Conservation (phyloP, 2,113 vertebrate genomes). For the Hemicordylus capensis region DNA sequence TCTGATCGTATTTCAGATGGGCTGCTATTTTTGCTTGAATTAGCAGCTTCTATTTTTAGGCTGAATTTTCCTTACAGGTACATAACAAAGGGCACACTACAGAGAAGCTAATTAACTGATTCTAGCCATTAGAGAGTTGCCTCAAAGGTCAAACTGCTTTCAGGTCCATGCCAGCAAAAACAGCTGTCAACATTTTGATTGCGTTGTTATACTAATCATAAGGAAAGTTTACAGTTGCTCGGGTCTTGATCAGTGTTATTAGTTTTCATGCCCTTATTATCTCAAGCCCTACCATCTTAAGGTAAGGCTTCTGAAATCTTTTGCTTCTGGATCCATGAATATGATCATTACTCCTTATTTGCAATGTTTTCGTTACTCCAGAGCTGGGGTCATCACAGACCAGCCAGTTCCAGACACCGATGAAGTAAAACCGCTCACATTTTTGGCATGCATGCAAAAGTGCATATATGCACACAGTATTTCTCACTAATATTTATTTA, state of each 20-base stretch:
- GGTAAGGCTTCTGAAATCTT: neutral
- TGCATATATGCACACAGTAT: neutral
- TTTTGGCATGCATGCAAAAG: no score
- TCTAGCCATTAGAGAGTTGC: constrained; percentile 1
- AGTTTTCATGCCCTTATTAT: neutral
- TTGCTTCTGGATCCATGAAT: neutral
- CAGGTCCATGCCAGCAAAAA: neutral
- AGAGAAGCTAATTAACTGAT: constrained; percentile 26
- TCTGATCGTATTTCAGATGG: constrained; percentile 31
- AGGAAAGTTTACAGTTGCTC: neutral
- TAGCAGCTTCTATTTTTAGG: constrained; percentile 26
- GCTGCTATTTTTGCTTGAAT: constrained; percentile 11
- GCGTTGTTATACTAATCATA: constrained; percentile 5
- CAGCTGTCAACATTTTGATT: constrained; percentile 19
- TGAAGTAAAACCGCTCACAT: neutral
- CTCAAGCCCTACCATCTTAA: neutral
- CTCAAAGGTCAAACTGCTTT: constrained; percentile 4
- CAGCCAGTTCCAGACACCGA: neutral
- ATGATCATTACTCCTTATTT: neutral
- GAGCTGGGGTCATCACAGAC: neutral
- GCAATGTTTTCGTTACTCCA: neutral
- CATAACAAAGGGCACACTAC: constrained; percentile 25
- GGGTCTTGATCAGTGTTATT: neutral
- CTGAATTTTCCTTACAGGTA: constrained; percentile 21
- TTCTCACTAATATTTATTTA: no score